Evolutionary conservation across 1,140 invertebrate species (phyloP).

Genomic region (Sycobia sp.): DNA sequence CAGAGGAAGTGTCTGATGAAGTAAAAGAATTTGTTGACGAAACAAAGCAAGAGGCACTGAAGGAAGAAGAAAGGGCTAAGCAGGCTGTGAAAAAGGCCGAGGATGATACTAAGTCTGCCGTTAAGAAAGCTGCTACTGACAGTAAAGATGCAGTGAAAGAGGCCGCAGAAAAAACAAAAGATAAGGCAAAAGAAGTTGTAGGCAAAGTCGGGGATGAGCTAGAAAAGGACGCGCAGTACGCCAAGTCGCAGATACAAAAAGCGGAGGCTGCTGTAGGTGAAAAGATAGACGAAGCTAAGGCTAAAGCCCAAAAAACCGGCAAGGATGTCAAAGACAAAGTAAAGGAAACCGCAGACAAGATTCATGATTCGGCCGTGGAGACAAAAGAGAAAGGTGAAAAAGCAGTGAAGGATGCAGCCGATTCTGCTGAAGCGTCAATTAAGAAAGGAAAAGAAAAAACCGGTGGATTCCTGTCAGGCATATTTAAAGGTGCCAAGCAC

Average conservation of each 20-base stretch:
- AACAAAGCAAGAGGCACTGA: slow-evolving; percentile 34
- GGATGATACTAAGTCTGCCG: background rate
- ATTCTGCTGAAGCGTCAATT: slow-evolving; percentile 38
- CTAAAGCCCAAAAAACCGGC: no score
- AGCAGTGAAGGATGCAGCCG: slow-evolving; percentile 12
- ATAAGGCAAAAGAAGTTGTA: slow-evolving; percentile 16
- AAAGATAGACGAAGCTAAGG: no score
- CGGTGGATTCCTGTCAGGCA: slow-evolving; percentile 16
- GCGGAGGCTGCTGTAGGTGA: no score
- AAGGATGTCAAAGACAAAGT: background rate
- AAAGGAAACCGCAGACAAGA: background rate
- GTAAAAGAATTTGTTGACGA: slow-evolving; percentile 47
- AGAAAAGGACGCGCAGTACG: background rate
- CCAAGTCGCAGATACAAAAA: background rate
- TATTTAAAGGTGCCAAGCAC: slow-evolving; percentile 32
- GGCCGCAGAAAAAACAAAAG: slow-evolving; percentile 44
- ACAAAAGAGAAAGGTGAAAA: background rate
- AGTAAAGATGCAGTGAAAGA: slow-evolving; percentile 30
- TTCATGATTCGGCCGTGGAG: background rate
- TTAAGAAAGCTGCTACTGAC: no score
- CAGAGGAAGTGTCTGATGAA: slow-evolving; percentile 47
- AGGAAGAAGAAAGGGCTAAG: slow-evolving; percentile 25
- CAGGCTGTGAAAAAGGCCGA: slow-evolving; percentile 26
- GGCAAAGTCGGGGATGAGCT: slow-evolving; percentile 18
- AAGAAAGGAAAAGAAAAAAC: slow-evolving; percentile 43